Conservation (phyloP, 1,140 invertebrate species). For the Cepaea nemoralis region DNA sequence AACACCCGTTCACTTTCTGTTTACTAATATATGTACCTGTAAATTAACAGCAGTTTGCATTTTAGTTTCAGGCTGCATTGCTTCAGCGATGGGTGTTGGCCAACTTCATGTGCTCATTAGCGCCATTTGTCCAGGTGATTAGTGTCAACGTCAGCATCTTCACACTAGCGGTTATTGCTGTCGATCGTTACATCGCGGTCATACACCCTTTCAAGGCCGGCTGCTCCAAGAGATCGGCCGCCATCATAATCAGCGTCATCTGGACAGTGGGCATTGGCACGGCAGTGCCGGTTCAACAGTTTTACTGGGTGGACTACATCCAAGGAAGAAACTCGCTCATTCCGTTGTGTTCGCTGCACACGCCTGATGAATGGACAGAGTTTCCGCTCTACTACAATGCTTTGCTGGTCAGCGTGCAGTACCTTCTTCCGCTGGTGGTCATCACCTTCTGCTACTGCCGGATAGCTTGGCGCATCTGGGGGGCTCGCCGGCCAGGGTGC, state of each 20-base stretch:
- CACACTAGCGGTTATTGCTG: slow-evolving; percentile 84
- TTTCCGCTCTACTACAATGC: slow-evolving; percentile 53
- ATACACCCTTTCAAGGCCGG: slow-evolving; percentile 79
- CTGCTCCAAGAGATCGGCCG: slow-evolving; percentile 56
- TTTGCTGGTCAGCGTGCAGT: slow-evolving; percentile 77
- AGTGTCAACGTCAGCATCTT: slow-evolving; percentile 87
- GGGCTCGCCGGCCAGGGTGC: slow-evolving; percentile 82
- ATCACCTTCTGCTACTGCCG: slow-evolving; percentile 83
- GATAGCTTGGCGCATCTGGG: slow-evolving; percentile 83
- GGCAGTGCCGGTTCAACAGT: slow-evolving; percentile 62
- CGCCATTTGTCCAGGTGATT: slow-evolving; percentile 81
- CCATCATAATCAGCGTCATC: slow-evolving; percentile 60
- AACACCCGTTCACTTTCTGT: no score
- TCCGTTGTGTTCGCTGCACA: slow-evolving; percentile 46
- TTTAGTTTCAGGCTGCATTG: slow-evolving; percentile 43
- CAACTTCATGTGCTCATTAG: slow-evolving; percentile 85
- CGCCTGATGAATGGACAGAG: slow-evolving; percentile 43
- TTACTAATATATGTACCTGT: no score
- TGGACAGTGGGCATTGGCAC: slow-evolving; percentile 62
- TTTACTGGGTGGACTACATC: slow-evolving; percentile 48
- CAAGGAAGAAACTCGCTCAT: slow-evolving; percentile 33
- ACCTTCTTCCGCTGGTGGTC: slow-evolving; percentile 82
- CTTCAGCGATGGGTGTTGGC: slow-evolving; percentile 80
- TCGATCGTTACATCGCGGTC: slow-evolving; percentile 83
- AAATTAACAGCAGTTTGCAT: no score